Base-by-base conservation (phyloP, 2,113 vertebrate genomes). In the Tricholaema leucomelas region DNA sequence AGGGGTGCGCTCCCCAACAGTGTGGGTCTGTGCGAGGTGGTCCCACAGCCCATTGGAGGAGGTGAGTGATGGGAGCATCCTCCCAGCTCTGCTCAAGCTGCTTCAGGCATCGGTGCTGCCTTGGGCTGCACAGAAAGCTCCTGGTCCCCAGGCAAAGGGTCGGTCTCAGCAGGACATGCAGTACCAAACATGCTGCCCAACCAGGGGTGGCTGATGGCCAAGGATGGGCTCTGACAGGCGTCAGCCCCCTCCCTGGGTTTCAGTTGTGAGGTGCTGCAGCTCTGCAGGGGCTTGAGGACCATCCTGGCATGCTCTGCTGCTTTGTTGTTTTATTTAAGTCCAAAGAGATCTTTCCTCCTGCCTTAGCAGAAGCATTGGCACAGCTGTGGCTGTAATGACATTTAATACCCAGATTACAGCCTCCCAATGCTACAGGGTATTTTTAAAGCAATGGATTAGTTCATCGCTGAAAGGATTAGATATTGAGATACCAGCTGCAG, bases 81-180 rank as follows among this genome's bases (percentile, higher is more conserved):
- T 4, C 0, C 21, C 50, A 24, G 44, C 42, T 36, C 19, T 48
- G 38, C 67, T 35, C 38, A 9, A 21, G 67, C 82, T 50, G 33
- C 48, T 74, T 18, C 1, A 5, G 48, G 48, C 40, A 36, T 6
- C 2, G 3, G 3, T 0, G 5, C 42, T 38, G 48, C 50, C 63
- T 80, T 0, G 3, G 11, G 23, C 28, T 46, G 56, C 1, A 5
- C 74, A 4, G 15, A 5, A 48, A 35, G 35, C 42, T 75, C 56
- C 24, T 13, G 56, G 36, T 64, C n/a, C 55, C 80, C 3, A 1
- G 33, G 72, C 19, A 52, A 24, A 50, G 23, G 10, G 15, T 12
- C 72, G 9, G 0, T 1, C 3, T 35, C 6, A 60, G 72, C 0
- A 1, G 78, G 72, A 61, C 0, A 0, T 8, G 27, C 0, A 1